phyloP scores from a whole-genome alignment of 1,140 invertebrate genomes.

The Heliconius nattereri region DNA sequence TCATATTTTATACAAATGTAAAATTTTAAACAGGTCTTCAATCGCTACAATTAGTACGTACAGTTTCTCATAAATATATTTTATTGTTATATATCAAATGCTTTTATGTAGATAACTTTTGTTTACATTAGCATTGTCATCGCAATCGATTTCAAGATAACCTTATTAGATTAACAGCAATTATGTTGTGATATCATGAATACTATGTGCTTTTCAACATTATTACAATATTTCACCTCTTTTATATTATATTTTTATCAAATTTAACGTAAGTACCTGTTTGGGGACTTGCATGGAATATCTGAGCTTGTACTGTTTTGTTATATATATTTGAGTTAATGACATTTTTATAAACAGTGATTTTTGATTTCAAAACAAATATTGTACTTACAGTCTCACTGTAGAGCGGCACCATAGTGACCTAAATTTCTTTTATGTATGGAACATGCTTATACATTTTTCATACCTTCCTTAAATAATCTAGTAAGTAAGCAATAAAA shows the following conservation, averaged over 20 bases:
- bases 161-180: constrained; percentile 18
- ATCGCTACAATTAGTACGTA: neutral
- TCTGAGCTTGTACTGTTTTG: too few species aligned
- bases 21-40: neutral
- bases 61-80: neutral
- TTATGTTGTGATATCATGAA: neutral
- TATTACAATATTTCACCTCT: neutral
- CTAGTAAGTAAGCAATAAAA: too few species aligned
- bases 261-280: neutral
- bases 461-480: too few species aligned
- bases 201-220: neutral
- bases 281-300: neutral
- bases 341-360: too few species aligned
- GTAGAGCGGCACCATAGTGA: too few species aligned
- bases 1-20: neutral
- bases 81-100: constrained; percentile 16
- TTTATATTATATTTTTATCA: neutral
- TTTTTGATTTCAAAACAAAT: too few species aligned
- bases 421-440: too few species aligned
- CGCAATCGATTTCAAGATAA: constrained; percentile 28
- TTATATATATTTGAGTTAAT: too few species aligned
- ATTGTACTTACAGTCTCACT: too few species aligned
- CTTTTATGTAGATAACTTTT: constrained; percentile 31
- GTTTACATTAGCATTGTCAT: constrained; percentile 33
- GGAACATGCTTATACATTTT: too few species aligned